Evolutionary conservation across 2,797 vertebrate species (phyloP), one percentile per base, ranked within the genome.

Genomic region (Peromyscus eremicus): DNA sequence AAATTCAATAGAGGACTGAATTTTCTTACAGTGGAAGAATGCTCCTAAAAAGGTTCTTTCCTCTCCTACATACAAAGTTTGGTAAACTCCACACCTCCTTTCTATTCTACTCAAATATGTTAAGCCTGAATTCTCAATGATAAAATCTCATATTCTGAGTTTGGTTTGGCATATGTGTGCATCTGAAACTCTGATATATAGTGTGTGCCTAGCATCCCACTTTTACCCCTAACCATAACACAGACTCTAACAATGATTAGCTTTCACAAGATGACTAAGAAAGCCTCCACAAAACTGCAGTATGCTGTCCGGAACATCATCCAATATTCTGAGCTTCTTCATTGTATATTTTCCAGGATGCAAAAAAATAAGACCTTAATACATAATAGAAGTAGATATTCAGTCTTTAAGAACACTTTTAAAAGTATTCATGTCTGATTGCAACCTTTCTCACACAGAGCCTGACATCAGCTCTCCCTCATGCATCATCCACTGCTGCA

Each of bases 291-390:
- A 25, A 49, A 94, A 60, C 8, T 76, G 6, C 27, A 62, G 4
- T 89, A 29, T 57, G n/a, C 13, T 73, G 84, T 86, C 34, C 32
- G 57, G 2, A 82, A 57, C 21, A n/a, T 96, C 62, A 86, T 43
- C 46, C 49, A 75, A 37, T 89, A 13, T 21, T 73, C 40, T 40
- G 77, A 57, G 16, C 43, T 57, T 25, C 14, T 21, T 68, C 13
- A 16, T 37, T 77, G 6, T 46, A 49, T 75, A 46, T 43, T 91
- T 84, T 82, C 12, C 23, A 77, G 40, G 91, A 43, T 70, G 34
- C 2, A 77, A 95, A 95, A 95, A 80, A n/a, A 40, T 40, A 12
- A 7, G 79, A 29, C 29, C 37, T 94, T 55, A 79, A 34, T 49
- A 77, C 3, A 23, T 37, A 52, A 92, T 4, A 79, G 12, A 60